Evolutionary conservation across 2,797 vertebrate genomes (phyloP), one percentile per base, ranked within the genome.

Genomic region (Cirrhinus mrigala): DNA sequence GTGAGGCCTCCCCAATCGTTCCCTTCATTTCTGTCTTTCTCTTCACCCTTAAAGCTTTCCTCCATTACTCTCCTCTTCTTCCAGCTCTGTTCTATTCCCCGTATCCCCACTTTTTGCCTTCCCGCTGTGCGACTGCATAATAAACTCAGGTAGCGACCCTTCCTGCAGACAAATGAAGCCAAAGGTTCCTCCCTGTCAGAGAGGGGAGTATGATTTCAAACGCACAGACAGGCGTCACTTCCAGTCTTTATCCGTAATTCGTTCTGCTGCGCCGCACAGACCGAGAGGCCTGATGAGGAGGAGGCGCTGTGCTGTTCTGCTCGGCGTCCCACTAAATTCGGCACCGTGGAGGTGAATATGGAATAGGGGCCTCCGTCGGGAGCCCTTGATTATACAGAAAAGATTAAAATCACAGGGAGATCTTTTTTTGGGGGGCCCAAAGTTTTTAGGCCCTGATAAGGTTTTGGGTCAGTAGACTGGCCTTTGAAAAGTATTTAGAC

Each of bases 241-340:
- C 80, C 83, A 86, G 88, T 90, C 87, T 87, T 87, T 86, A 87
- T 87, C 83, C 82, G 60, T 88, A 87, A 86, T 90, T 88, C 85
- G 79, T 85, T 88, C 85, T 82, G 86, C 77, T 64, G 48, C 29
- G 6, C 54, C n/a, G 79, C 81, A 48, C 79, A n/a, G 52, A 74
- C 54, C 58, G 82, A 50, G 71, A 46, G 81, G 56, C 76, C 85
- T 91, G 89, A 90, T 90, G 89, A 89, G 85, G 88, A 87, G 85
- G 87, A 88, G 88, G 85, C 68, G 64, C 87, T 86, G 88, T 89
- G 89, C 87, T 89, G 88, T 91, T 91, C 87, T 88, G 90, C 89
- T 91, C 83, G 33, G 52, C 73, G 84, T 89, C 87, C 88, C 79
- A 84, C 88, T 88, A 91, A 90, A 90, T 89, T 89, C 82, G 10